These are phyloP conservation scores for Pantherophis guttatus DNA, from an alignment of 2,113 vertebrate genomes.

Conservation along the genomic window DNA sequence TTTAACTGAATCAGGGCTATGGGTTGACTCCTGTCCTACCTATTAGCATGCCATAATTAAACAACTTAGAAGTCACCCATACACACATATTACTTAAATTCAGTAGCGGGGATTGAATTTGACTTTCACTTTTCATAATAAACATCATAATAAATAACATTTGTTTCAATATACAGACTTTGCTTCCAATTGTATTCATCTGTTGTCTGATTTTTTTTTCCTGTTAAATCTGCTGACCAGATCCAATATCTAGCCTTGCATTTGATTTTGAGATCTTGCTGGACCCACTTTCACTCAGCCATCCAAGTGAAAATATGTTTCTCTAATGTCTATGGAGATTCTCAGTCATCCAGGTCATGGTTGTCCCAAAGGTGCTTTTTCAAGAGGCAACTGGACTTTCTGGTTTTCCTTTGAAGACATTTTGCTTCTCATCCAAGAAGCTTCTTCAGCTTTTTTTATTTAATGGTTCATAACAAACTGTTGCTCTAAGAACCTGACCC, in stretches of 20 bases:
- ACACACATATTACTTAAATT: not conserved
- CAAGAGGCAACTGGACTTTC: too few species aligned
- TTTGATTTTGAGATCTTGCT: not conserved
- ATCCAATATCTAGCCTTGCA: not conserved
- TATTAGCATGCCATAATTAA: not conserved
- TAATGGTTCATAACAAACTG: not conserved
- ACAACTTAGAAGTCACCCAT: not conserved
- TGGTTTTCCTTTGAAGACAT: too few species aligned
- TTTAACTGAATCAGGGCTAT: not conserved
- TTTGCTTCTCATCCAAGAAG: too few species aligned
- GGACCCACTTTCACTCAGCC: not conserved
- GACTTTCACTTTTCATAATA: slow-evolving; percentile 44
- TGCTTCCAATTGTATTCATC: not conserved
- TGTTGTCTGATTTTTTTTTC: not conserved
- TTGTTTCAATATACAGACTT: not conserved
- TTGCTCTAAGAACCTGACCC: not conserved
- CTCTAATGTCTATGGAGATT: too few species aligned
- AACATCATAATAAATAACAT: slow-evolving; percentile 23
- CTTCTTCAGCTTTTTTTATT: not conserved
- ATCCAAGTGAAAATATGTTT: not conserved
- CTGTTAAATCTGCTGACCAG: not conserved
- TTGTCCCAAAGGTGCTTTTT: too few species aligned
- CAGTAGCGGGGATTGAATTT: slow-evolving; percentile 3
- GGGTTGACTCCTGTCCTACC: not conserved
- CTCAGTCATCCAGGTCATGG: too few species aligned